Base-by-base conservation (phyloP, 2,888 invertebrate genomes). In the Saturnia japonica region DNA sequence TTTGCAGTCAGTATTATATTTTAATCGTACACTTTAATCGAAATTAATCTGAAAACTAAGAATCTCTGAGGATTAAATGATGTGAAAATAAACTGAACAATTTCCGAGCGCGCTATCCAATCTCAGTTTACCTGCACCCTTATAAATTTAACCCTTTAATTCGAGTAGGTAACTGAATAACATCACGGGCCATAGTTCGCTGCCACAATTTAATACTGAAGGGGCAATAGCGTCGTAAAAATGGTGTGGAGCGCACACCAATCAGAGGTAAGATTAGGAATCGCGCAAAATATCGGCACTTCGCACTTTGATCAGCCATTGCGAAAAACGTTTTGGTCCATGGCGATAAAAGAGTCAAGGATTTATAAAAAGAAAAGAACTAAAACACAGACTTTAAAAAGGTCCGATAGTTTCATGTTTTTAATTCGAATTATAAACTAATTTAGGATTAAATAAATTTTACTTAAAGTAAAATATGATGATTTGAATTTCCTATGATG, bases 181-280 rank as follows among this genome's bases (percentile, higher is more conserved):
- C 78, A 79, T 77, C 75, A 75, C 72, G 67, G 75, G 83, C 81
- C 85, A 85, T 80, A 81, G 83, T 80, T 78, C 74, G 81, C 81
- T 76, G 81, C 82, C 81, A 86, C 87, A 85, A 87, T 82, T 78
- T 82, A 79, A 82, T 82, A 78, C 79, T 77, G 76, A 75, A 77
- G 70, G 78, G 77, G 80, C 86, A 87, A 88, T 86, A 81, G 85
- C 81, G 78, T 90, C 88, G 87, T 91, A 91, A 91, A 90, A 91
- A 88, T 87, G 82, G 85, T 87, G 83, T 87, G 86, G 86, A 87
- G 87, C 84, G 85, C 83, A 84, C 82, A 77, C 83, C 87, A 91
- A 90, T 90, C 89, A 88, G 86, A 87, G 87, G 88, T 88, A 81
- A 88, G 88, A 91, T 90, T 90, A 90, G 87, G 86, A 78, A 79